Evolutionary conservation across 2,888 invertebrate genomes (phyloP).

Genomic region (Camponotus fellah): DNA sequence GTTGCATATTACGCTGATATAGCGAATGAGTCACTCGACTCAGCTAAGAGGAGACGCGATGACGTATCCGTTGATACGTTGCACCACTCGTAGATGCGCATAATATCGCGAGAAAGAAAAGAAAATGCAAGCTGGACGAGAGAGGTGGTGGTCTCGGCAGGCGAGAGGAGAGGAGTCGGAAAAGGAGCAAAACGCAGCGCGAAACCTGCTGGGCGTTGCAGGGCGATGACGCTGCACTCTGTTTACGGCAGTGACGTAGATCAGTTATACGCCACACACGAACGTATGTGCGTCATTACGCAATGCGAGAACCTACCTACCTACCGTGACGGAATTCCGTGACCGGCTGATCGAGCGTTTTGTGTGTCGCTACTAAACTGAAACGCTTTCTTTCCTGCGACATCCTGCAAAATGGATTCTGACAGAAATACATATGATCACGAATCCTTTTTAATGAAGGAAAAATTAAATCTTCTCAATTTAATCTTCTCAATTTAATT

Average conservation of each 20-base stretch:
- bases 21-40: slow-evolving; percentile 56
- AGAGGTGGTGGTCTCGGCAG: background rate
- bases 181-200: slow-evolving; percentile 57
- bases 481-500: background rate
- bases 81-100: slow-evolving; percentile 53
- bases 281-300: slow-evolving; percentile 62
- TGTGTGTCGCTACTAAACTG: background rate
- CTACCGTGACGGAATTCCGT: slow-evolving; percentile 51
- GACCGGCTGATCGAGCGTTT: slow-evolving; percentile 48
- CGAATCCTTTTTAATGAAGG: background rate
- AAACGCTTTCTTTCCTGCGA: background rate
- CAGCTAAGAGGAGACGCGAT: slow-evolving; percentile 54
- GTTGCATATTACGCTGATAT: slow-evolving; percentile 42
- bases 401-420: background rate
- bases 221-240: slow-evolving; percentile 67
- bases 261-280: slow-evolving; percentile 70
- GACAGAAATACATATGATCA: background rate
- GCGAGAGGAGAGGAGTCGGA: slow-evolving; percentile 3
- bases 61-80: slow-evolving; percentile 66
- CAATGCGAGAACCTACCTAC: slow-evolving; percentile 56
- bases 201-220: slow-evolving; percentile 55
- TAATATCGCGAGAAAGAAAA: slow-evolving; percentile 57
- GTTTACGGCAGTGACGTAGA: slow-evolving; percentile 73
- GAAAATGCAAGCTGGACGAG: slow-evolving; percentile 43
- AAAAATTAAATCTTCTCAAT: no score